Conservation (phyloP, 1,140 invertebrate species). For the Aradophagus sp. region DNA sequence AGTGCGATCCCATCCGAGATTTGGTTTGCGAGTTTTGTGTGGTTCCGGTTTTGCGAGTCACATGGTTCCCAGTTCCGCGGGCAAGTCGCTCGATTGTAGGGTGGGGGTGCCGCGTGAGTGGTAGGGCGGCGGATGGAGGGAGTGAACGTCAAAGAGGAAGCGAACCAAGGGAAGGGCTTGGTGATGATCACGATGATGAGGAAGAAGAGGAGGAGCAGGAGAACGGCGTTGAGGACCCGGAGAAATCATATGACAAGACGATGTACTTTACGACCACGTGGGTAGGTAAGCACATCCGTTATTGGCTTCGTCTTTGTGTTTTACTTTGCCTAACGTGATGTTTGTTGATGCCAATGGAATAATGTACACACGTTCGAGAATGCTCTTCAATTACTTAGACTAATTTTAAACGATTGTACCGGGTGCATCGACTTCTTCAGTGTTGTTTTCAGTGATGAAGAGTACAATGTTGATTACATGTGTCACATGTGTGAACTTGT, state of each 20-base stretch:
- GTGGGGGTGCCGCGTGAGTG: constrained; percentile 33
- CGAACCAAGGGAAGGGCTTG: constrained; percentile 12
- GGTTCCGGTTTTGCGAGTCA: constrained; percentile 64
- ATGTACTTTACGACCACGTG: constrained; percentile 47
- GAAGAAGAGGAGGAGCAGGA: constrained; percentile 24
- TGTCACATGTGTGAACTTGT: no score
- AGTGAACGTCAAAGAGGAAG: constrained; percentile 26
- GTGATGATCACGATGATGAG: constrained; percentile 36
- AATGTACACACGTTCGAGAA: no score
- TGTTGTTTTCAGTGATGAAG: no score
- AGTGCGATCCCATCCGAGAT: constrained; percentile 43
- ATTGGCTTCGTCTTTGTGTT: constrained; percentile 1
- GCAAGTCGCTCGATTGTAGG: constrained; percentile 16
- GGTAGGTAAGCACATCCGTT: constrained; percentile 50
- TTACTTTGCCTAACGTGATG: no score
- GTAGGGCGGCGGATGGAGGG: constrained; percentile 22
- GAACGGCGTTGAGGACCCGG: constrained; percentile 25
- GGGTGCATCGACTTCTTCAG: no score
- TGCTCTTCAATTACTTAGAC: no score
- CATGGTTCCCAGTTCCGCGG: constrained; percentile 52
- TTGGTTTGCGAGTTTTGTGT: constrained; percentile 56
- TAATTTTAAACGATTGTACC: no score
- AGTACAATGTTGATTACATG: no score
- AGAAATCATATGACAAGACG: constrained; percentile 38
- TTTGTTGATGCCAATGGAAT: no score